Percentiles rank a stretch among this genome's conserved stretches.
These are phyloP conservation scores for Theocolax elegans DNA, from an alignment of 1,140 invertebrate species.

Conservation along the genomic window DNA sequence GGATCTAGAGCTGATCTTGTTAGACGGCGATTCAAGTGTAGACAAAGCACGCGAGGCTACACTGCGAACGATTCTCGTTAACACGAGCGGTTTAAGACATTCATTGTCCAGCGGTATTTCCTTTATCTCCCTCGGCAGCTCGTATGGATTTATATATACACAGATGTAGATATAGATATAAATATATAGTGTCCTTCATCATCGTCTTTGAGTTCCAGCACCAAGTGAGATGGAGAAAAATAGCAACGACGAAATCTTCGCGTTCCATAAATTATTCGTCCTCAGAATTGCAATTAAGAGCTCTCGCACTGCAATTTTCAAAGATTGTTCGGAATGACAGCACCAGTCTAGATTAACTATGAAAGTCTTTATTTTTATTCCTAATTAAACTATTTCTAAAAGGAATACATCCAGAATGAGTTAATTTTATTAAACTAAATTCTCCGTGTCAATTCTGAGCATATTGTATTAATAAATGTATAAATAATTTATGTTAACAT, in stretches of 20 bases:
- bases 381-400: no score
- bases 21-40: neutral
- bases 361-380: no score
- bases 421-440: no score
- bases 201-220: no score
- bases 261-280: slow-evolving; percentile 33
- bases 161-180: neutral
- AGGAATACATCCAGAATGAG: no score
- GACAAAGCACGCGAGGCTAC: neutral
- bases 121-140: neutral
- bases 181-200: no score
- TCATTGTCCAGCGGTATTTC: neutral
- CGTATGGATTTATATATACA: neutral
- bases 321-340: neutral
- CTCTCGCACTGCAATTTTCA: neutral
- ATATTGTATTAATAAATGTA: no score
- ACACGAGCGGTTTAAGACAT: neutral
- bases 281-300: slow-evolving; percentile 4
- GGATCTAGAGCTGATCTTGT: neutral
- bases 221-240: no score
- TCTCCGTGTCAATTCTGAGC: no score
- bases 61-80: neutral
- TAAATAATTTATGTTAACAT: no score
- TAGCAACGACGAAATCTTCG: slow-evolving; percentile 1
- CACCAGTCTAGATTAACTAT: no score